A percentile compares a stretch with the other conserved stretches of the same genome.
phyloP scores from a whole-genome alignment of 37 sponge, comb jelly and placozoan species.

The Aphrocallistes beatrix region DNA sequence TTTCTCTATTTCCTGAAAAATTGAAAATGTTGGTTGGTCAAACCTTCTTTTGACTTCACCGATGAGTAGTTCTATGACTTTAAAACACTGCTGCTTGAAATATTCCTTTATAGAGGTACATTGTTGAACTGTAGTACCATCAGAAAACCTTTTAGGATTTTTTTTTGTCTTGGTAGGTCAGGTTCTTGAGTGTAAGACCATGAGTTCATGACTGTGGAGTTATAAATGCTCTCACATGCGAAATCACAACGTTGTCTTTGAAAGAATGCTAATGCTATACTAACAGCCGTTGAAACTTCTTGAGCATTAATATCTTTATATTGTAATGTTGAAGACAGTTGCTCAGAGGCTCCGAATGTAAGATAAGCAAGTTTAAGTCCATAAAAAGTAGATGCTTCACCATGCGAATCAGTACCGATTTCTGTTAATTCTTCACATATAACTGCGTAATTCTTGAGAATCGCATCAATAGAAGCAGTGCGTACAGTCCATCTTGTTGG shows the following conservation, averaged over 20 bases:
- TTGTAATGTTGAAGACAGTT: slow-evolving; percentile 35
- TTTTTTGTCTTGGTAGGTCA: slow-evolving; percentile 22
- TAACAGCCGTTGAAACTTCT: slow-evolving; percentile 22
- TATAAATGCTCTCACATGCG: slow-evolving; percentile 24
- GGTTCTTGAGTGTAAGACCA: slow-evolving; percentile 23
- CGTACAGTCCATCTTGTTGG: slow-evolving; percentile 48
- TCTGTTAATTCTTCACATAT: slow-evolving; percentile 23
- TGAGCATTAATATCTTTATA: slow-evolving; percentile 28
- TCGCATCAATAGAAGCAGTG: slow-evolving; percentile 31
- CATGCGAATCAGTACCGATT: slow-evolving; percentile 22
- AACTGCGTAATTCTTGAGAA: slow-evolving; percentile 23
- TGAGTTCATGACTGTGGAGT: not conserved
- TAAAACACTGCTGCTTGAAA: slow-evolving; percentile 21
- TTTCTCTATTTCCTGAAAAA: slow-evolving; percentile 13
- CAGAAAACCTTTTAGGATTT: not conserved
- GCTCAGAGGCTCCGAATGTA: slow-evolving; percentile 39
- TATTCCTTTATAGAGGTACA: slow-evolving; percentile 26
- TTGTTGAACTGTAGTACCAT: slow-evolving; percentile 17
- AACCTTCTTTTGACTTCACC: slow-evolving; percentile 27
- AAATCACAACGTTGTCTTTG: slow-evolving; percentile 23
- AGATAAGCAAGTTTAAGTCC: slow-evolving; percentile 44
- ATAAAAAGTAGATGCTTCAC: slow-evolving; percentile 34
- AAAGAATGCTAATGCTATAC: slow-evolving; percentile 7
- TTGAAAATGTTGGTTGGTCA: slow-evolving; percentile 26
- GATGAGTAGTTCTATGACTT: slow-evolving; percentile 24